Conservation (phyloP, 2,113 vertebrate species). For the Limnothrissa miodon region DNA sequence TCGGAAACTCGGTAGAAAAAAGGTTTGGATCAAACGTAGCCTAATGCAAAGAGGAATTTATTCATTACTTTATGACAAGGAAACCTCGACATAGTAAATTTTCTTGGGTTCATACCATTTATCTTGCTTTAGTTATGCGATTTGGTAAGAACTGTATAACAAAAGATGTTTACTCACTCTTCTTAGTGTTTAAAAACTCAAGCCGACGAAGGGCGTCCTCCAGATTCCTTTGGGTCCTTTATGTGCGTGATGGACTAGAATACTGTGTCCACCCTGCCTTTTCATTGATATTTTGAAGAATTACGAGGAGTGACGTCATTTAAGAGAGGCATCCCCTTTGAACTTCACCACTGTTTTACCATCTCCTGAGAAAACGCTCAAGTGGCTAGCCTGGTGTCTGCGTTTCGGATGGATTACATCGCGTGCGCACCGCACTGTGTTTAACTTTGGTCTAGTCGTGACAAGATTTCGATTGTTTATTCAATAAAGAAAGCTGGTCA, state of each 20-base stretch:
- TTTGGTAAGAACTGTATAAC: not conserved
- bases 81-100: not conserved
- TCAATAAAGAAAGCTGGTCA: not conserved
- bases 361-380: not conserved
- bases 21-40: not conserved
- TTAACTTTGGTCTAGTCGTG: not conserved
- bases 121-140: not conserved
- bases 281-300: slow-evolving; percentile 36
- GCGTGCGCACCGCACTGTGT: not conserved
- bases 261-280: slow-evolving; percentile 12
- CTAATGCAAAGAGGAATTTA: not conserved
- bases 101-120: not conserved
- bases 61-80: not conserved
- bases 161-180: not conserved
- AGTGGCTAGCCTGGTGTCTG: not conserved
- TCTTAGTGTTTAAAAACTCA: not conserved
- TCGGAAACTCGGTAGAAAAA: too few relatives aligned
- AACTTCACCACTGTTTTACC: slow-evolving; percentile 28
- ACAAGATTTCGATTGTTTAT: not conserved
- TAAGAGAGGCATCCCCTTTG: slow-evolving; percentile 51
- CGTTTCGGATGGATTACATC: not conserved
- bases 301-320: slow-evolving; percentile 58
- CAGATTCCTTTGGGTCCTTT: not conserved
- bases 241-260: not conserved
- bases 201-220: slow-evolving; percentile 5